Conservation (phyloP, 37 sponge, comb jelly and placozoan species). For the Tethya wilhelma region DNA sequence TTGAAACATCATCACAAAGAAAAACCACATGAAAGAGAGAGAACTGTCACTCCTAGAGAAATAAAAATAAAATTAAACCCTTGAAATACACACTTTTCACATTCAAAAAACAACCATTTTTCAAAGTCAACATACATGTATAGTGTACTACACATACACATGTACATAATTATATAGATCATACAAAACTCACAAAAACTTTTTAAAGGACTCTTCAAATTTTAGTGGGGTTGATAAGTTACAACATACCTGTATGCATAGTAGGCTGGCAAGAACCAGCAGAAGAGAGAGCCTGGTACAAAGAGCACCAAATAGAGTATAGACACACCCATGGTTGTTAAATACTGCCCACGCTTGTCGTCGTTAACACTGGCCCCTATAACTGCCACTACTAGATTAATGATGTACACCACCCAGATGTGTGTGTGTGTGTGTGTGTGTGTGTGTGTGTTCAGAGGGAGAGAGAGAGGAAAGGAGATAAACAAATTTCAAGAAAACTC, state of each 20-base stretch:
- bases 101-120: too few species aligned
- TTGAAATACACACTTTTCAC: neutral
- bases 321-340: slow-evolving; percentile 66
- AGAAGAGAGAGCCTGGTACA: slow-evolving; percentile 75
- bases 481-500: neutral
- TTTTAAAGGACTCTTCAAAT: too few species aligned
- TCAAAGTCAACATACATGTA: too few species aligned
- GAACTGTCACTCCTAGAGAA: slow-evolving; percentile 84
- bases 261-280: slow-evolving; percentile 91
- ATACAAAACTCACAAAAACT: too few species aligned
- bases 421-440: slow-evolving; percentile 15
- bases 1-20: slow-evolving; percentile 83
- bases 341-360: neutral
- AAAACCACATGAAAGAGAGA: slow-evolving; percentile 90
- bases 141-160: slow-evolving; percentile 4
- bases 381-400: slow-evolving; percentile 56
- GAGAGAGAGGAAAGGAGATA: neutral
- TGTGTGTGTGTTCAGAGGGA: slow-evolving; percentile 1
- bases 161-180: too few species aligned
- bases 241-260: slow-evolving; percentile 80
- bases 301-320: slow-evolving; percentile 66
- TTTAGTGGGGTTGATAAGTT: too few species aligned
- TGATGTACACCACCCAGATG: slow-evolving; percentile 42
- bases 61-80: neutral
- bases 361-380: slow-evolving; percentile 9